phyloP scores from a whole-genome alignment of 1,140 invertebrate genomes.

The Neodiprion fabricii region DNA sequence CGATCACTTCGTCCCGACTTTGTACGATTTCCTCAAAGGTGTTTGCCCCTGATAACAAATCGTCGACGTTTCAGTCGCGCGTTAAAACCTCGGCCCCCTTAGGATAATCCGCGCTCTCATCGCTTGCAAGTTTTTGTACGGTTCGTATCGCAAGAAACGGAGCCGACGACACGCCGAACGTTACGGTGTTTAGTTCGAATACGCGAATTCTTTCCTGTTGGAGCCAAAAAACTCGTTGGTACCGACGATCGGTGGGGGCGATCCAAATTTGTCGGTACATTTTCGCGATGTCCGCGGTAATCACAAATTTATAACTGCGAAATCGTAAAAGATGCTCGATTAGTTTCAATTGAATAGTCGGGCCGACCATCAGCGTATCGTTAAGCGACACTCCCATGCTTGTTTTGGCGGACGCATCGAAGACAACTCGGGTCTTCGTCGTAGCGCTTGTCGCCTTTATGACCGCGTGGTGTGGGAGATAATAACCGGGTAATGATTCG shows the following conservation, averaged over 20 bases:
- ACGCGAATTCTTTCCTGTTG: background rate
- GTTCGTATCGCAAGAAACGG: constrained; percentile 49
- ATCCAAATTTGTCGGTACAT: constrained; percentile 52
- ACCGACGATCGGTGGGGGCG: constrained; percentile 22
- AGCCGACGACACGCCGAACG: constrained; percentile 46
- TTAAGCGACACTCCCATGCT: constrained; percentile 24
- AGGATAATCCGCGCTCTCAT: constrained; percentile 34
- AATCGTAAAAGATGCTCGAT: constrained; percentile 41
- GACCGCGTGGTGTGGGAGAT: constrained; percentile 32
- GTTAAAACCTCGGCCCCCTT: constrained; percentile 33
- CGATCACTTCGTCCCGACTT: constrained; percentile 30
- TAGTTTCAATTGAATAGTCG: constrained; percentile 20
- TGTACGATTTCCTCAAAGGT: constrained; percentile 40
- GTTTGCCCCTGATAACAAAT: constrained; percentile 49
- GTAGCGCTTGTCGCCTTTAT: constrained; percentile 28
- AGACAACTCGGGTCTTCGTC: constrained; percentile 31
- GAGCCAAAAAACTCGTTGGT: constrained; percentile 18
- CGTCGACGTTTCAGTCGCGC: constrained; percentile 55
- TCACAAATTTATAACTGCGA: constrained; percentile 34
- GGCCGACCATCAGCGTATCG: constrained; percentile 25
- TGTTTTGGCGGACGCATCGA: constrained; percentile 26
- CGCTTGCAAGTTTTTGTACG: constrained; percentile 42
- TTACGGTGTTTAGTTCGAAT: constrained; percentile 35
- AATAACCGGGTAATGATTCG: constrained; percentile 8
- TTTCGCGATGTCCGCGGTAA: constrained; percentile 47